Evolutionary conservation across 2,113 vertebrate species (phyloP).

Genomic region (Rhinopomastus cyanomelas): DNA sequence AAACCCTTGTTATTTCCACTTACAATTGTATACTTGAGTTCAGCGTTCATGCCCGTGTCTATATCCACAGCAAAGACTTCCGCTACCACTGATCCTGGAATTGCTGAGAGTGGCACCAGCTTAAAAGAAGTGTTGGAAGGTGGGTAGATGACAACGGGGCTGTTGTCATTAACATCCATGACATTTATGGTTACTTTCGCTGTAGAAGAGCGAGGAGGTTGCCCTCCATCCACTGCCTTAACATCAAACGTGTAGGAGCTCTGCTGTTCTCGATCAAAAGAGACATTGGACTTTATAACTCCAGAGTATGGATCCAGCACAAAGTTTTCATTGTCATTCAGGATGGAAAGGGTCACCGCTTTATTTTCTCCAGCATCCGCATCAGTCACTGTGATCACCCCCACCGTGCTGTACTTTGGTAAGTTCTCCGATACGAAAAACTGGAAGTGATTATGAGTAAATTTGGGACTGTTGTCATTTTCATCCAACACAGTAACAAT

Average conservation of each 20-base stretch:
- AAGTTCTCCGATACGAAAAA: constrained; percentile 99
- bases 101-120: constrained; percentile 94
- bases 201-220: constrained; percentile 91
- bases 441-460: constrained; percentile 98
- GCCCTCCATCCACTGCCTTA: constrained; percentile 92
- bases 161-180: constrained; percentile 98
- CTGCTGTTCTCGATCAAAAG: constrained; percentile 96
- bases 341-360: constrained; percentile 92
- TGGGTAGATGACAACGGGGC: constrained; percentile 92
- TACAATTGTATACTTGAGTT: constrained; percentile 95
- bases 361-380: constrained; percentile 95
- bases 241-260: constrained; percentile 98
- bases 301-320: constrained; percentile 94
- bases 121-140: constrained; percentile 98
- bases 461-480: constrained; percentile 98
- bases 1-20: constrained; percentile 94
- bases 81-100: constrained; percentile 94
- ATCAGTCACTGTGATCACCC: constrained; percentile 97
- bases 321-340: constrained; percentile 97
- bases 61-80: constrained; percentile 98
- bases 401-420: constrained; percentile 97
- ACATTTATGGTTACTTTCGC: constrained; percentile 99
- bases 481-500: constrained; percentile 97
- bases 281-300: constrained; percentile 98
- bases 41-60: constrained; percentile 97